phyloP scores from a whole-genome alignment of 2,797 vertebrate species.

The Characodon lateralis region DNA sequence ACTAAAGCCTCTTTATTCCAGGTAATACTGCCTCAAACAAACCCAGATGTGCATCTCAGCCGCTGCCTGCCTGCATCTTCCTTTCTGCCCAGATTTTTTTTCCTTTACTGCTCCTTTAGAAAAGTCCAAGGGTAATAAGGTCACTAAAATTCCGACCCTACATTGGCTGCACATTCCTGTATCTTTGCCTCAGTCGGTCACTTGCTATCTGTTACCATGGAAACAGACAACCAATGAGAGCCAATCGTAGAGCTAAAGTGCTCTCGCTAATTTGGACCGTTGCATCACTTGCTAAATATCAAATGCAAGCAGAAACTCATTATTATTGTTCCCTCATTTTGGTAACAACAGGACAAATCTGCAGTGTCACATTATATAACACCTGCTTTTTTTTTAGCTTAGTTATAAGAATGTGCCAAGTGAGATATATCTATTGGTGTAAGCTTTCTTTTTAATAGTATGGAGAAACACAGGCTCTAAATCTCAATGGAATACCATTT shows the following conservation, averaged over 20 bases:
- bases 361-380: neutral
- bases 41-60: slow-evolving; percentile 20
- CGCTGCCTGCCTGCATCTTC: slow-evolving; percentile 1
- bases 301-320: neutral
- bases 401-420: slow-evolving; percentile 17
- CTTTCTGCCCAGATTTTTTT: neutral
- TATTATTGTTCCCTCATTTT: slow-evolving; percentile 9
- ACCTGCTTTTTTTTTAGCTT: slow-evolving; percentile 15
- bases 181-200: slow-evolving; percentile 57
- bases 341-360: slow-evolving; percentile 1
- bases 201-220: slow-evolving; percentile 64
- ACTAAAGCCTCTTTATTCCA: slow-evolving; percentile 33
- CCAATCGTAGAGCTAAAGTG: slow-evolving; percentile 55
- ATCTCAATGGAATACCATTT: slow-evolving; percentile 16
- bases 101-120: slow-evolving; percentile 18
- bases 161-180: slow-evolving; percentile 46
- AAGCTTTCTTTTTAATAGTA: slow-evolving; percentile 8
- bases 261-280: slow-evolving; percentile 36
- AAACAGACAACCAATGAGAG: slow-evolving; percentile 59
- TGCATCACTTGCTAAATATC: slow-evolving; percentile 37
- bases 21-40: slow-evolving; percentile 27
- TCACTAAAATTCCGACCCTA: slow-evolving; percentile 51
- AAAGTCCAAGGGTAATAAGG: slow-evolving; percentile 45
- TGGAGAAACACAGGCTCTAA: slow-evolving; percentile 12
- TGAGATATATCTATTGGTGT: slow-evolving; percentile 2